Base-by-base conservation (phyloP, 2,888 invertebrate species). In the Spilosoma lubricipeda region DNA sequence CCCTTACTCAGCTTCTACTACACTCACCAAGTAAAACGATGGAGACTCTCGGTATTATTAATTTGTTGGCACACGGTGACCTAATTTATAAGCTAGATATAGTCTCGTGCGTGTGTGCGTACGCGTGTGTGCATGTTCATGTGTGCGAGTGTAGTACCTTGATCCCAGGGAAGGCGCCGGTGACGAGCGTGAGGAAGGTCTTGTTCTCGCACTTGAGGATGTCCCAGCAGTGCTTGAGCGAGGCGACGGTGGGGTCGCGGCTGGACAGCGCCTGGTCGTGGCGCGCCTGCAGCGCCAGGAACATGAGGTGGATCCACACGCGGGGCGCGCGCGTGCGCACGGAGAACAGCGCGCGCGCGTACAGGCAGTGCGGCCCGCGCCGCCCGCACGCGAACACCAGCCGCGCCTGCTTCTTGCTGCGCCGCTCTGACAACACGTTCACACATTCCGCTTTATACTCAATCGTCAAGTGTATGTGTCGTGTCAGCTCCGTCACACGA, bases 281-380 rank as follows among this genome's bases (percentile, higher is more conserved):
- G 77, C 98, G 96, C 15, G 98, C 98, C 96, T 99, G 99, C 80
- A 99, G 97, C 79, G 99, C 98, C 71, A 99, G 97, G 93, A 99
- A 99, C 99, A 99, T 99, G 70, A 99, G 96, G 95, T 99, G 99
- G 81, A 99, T 98, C 99, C 99, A 99, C 66, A 98, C 97, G 83
- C 98, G 96, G 0, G 99, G 98, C 90, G 97, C 97, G 80, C 98
- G 97, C 48, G 98, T 98, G 82, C 97, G 96, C 97, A 98, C 97
- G 20, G 97, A 97, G 93, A 98, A 98, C 84, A 97, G 97, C 18
- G 97, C 97, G 89, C 97, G 97, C 75, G 97, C 97, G 95, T 98
- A 99, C 78, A 99, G 96, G 93, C 99, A 99, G 93, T 99, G 98
- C 98, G 80, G 99, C 94, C 89, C 98, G 98, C 78, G 98, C 97